These are phyloP conservation scores for Patella depressa DNA, from an alignment of 2,888 invertebrate species.

Conservation along the genomic window DNA sequence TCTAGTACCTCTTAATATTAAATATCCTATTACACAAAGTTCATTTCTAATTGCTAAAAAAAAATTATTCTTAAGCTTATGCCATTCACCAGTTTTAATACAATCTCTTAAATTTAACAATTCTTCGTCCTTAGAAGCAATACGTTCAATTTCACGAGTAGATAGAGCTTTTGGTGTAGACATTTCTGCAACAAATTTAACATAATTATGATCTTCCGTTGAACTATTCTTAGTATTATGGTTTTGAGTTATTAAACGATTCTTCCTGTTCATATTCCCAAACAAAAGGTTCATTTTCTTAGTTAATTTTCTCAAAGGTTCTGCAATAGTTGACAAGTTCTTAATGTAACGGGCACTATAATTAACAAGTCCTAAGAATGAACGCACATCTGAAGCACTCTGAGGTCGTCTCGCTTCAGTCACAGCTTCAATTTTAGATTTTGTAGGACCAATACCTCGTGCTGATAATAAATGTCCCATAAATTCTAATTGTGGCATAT, in stretches of 20 bases:
- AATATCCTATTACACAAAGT: not conserved
- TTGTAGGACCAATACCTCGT: constrained; percentile 13
- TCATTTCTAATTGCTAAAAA: constrained; percentile 1
- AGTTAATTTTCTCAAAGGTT: no score
- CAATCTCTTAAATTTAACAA: constrained; percentile 10
- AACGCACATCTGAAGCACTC: constrained; percentile 17
- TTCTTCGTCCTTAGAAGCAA: not conserved
- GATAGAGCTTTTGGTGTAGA: constrained; percentile 17
- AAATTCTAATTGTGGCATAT: constrained; percentile 29
- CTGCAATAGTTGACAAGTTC: not conserved
- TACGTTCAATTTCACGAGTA: no score
- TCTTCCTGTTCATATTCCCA: no score
- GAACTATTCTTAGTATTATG: not conserved
- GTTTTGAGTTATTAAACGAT: no score
- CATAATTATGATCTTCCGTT: not conserved
- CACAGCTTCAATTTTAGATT: constrained; percentile 23
- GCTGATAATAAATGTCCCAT: constrained; percentile 32
- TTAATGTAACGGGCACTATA: constrained; percentile 12
- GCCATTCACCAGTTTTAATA: not conserved
- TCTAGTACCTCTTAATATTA: not conserved
- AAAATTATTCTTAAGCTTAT: not conserved
- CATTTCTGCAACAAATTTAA: constrained; percentile 7
- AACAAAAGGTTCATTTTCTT: no score
- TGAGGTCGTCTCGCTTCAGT: constrained; percentile 24
- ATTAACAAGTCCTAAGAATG: constrained; percentile 15